Evolutionary conservation across 2,888 invertebrate species (phyloP), one percentile per base, ranked within the genome.

Genomic region (Hypomecis punctinalis): DNA sequence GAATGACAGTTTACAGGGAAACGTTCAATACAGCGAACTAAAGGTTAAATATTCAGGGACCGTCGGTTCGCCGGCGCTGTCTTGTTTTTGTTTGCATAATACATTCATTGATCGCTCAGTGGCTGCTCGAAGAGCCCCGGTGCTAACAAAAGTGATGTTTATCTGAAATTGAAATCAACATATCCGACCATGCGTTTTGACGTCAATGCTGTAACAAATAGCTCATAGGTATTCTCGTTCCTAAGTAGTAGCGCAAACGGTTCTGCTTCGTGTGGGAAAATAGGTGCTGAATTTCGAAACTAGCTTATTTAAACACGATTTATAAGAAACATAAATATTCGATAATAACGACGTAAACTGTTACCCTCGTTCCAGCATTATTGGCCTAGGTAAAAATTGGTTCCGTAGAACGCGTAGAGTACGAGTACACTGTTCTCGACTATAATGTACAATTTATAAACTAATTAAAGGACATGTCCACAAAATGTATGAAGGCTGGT

Each of bases 31-130:
- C 79, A 64, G 79, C 83, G 74, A 82, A 82, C 77, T 79, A 80
- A 79, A 89, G 84, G 87, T 90, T 88, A 88, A 84, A 86, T 81
- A 89, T 90, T 81, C 88, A 82, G 76, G 66, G 74, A 73, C 70
- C 74, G 80, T 71, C n/a, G n/a, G n/a, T n/a, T n/a, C 74, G 72
- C 45, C 46, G 42, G 51, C 40, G 74, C 74, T 71, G 65, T 69
- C 67, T 71, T 77, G 79, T 75, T 78, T 77, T 77, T 76, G 80
- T 79, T 83, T 91, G 85, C 85, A 92, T 93, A 83, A 92, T 90
- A 88, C 86, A 90, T 89, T 81, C 88, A 90, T 89, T 82, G 85
- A 85, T 85, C 79, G 80, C 77, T 77, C 78, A 77, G 78, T 78
- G 73, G 76, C 73, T 75, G 74, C 33, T 35, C 7, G 58, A 35